Base-by-base conservation (phyloP, 2,888 invertebrate species). In the Colostygia pectinataria region DNA sequence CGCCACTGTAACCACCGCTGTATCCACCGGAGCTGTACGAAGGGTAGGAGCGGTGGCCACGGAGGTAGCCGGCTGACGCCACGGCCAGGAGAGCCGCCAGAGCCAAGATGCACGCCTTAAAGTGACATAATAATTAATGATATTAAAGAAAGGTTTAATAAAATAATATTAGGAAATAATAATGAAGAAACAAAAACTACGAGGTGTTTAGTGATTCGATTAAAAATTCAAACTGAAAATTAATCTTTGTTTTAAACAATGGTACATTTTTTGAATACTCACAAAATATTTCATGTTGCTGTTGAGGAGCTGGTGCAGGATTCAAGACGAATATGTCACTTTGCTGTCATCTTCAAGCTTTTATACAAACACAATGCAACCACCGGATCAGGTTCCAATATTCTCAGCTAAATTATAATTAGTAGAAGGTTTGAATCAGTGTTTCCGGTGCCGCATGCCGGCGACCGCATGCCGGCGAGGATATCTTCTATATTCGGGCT, bases 201-300 rank as follows among this genome's bases (percentile, higher is more conserved):
- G n/a, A n/a, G 2, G 2, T 15, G 4, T 3, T 15, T 15, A 3
- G 2, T 20, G n/a, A n/a, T n/a, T n/a, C n/a, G n/a, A n/a, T n/a
- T n/a, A n/a, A n/a, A n/a, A n/a, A n/a, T n/a, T n/a, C n/a, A n/a
- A n/a, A n/a, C n/a, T n/a, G n/a, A n/a, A n/a, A n/a, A n/a, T n/a
- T n/a, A n/a, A n/a, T n/a, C n/a, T n/a, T n/a, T n/a, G n/a, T n/a
- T n/a, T n/a, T n/a, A n/a, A n/a, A n/a, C n/a, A n/a, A n/a, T n/a
- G n/a, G n/a, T n/a, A n/a, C n/a, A 1, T 20, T 6, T 20, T 20
- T 20, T 5, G 13, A 8, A 44, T 43, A 80, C 83, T 83, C 65
- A 83, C 83, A 46, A 77, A 59, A 43, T 70, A 64, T 71, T 79
- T 81, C 83, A 83, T 83, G 59, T 66, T 57, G 42, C n/a, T 31